Evolutionary conservation across 2,113 vertebrate species (phyloP), one percentile per base, ranked within the genome.

Genomic region (Pseudorhombus dupliciocellatus): DNA sequence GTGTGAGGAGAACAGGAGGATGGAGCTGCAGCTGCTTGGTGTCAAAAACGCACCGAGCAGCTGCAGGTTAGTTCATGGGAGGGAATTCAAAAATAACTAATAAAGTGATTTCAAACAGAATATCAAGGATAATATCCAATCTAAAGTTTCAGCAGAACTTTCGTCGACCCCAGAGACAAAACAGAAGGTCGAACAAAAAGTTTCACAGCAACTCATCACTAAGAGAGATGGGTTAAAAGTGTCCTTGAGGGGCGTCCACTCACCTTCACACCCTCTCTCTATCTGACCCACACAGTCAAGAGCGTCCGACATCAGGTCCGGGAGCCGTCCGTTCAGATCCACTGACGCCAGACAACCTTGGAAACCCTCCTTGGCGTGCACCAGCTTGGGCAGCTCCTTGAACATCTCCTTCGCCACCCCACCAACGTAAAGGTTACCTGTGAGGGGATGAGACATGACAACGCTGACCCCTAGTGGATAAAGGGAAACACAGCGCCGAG

Each of bases 241-340:
- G 24, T 56, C 20, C 31, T 60, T 18, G 16, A 25, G 46, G 30
- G 9, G 40, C 20, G n/a, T 50, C 9, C 21, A 26, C 90, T 90
- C 94, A 99, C 97, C 97, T 97, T 98, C 97, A 80, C 97, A 99
- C 85, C 97, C 96, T 90, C 97, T 94, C 90, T 98, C 97, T 83
- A 99, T 98, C 83, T 97, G 96, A 15, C 97, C 97, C 55, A 96
- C 96, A 85, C 97, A 98, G 87, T 96, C 95, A 86, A 98, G 91
- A 59, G 97, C 97, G 70, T 99, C 97, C 14, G 96, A 95, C 90
- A 99, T 96, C 80, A 99, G 92, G 85, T 98, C 96, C 14, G 97
- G 97, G 66, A 99, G 96, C 1, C 96, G 94, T 75, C 97, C 96
- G 0, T 99, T 99, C 85, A 99, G 92, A 86, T 99, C 97, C 56